Evolutionary conservation across 2,797 vertebrate genomes (phyloP).

Genomic region (Sebastes reedi): DNA sequence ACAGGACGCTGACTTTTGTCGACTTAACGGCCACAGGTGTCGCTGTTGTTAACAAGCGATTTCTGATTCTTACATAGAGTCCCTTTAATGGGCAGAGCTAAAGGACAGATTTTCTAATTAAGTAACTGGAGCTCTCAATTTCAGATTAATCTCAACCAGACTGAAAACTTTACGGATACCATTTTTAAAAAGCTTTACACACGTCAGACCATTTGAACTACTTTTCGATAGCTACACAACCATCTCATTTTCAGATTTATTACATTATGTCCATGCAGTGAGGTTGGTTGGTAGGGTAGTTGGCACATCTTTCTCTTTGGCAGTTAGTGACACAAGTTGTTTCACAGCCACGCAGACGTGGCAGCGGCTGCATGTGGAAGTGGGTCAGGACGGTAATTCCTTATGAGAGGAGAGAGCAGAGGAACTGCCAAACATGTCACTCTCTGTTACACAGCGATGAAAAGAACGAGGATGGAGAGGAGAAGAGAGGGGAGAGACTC

Average conservation of each 20-base stretch:
- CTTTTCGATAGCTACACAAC: not conserved
- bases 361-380: constrained; percentile 55
- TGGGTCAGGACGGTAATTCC: constrained; percentile 67
- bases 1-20: too few species aligned
- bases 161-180: not conserved
- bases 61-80: too few species aligned
- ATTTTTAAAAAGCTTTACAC: not conserved
- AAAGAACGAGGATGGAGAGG: constrained; percentile 18
- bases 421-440: constrained; percentile 60
- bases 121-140: not conserved
- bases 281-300: not conserved
- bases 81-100: too few species aligned
- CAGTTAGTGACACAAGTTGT: constrained; percentile 20
- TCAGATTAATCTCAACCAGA: not conserved
- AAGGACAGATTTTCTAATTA: too few species aligned
- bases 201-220: not conserved
- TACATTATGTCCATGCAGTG: not conserved
- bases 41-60: too few species aligned
- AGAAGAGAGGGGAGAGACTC: not conserved
- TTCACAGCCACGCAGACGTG: constrained; percentile 22
- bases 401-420: constrained; percentile 58
- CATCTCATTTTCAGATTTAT: not conserved
- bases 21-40: too few species aligned
- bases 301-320: not conserved
- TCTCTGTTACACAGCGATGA: constrained; percentile 56